Percentiles rank a stretch among this genome's conserved stretches.
Conservation (phyloP, 2,888 invertebrate genomes). For the Cerastis leucographa region DNA sequence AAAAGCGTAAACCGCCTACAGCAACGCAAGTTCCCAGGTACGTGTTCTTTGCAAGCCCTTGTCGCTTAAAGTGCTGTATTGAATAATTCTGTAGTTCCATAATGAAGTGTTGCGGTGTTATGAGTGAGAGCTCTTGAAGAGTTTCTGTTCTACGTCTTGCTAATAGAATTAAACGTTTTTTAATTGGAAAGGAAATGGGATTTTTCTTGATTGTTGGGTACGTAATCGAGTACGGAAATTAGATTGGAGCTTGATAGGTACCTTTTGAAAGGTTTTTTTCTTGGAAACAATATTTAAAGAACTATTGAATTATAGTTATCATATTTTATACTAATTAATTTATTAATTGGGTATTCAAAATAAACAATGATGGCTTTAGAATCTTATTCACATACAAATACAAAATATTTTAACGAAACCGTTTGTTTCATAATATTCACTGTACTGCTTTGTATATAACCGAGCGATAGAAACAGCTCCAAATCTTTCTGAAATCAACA, state of each 20-base stretch:
- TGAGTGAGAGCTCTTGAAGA: slow-evolving; percentile 20
- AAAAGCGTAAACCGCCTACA: slow-evolving; percentile 56
- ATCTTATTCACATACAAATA: not conserved
- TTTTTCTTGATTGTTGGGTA: not conserved
- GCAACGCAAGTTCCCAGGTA: slow-evolving; percentile 54
- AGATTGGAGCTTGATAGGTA: not conserved
- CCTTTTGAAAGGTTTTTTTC: not conserved
- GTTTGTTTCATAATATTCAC: not conserved
- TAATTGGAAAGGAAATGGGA: not conserved
- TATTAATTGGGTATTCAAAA: not conserved
- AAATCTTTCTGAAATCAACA: not conserved
- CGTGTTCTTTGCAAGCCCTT: slow-evolving; percentile 53
- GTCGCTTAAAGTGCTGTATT: slow-evolving; percentile 61
- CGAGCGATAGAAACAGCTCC: not conserved
- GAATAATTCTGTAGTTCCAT: slow-evolving; percentile 62
- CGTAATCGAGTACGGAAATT: slow-evolving; percentile 1
- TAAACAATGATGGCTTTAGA: not conserved
- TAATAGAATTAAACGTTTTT: slow-evolving; percentile 1
- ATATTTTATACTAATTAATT: not conserved
- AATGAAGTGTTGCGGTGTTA: slow-evolving; percentile 40
- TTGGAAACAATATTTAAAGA: not conserved
- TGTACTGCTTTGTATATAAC: not conserved
- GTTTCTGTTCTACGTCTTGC: not conserved
- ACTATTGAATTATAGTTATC: not conserved
- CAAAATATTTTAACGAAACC: not conserved